A percentile compares a stretch with the other conserved stretches of the same genome.
Conservation (phyloP, 2,888 invertebrate genomes). For the Drosophila mayaguana region DNA sequence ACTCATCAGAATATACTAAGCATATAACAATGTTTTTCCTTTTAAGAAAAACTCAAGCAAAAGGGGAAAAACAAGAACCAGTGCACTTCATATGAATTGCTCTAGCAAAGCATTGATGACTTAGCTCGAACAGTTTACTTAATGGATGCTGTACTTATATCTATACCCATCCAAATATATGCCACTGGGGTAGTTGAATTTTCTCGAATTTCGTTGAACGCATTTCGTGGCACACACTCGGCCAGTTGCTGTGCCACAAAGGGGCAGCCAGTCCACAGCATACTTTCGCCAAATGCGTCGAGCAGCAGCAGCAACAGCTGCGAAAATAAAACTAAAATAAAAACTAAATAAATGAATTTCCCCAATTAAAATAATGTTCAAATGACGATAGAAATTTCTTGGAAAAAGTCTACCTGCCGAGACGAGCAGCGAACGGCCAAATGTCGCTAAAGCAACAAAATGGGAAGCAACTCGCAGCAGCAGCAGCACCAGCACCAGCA, state of each 20-base stretch:
- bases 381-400: conserved; percentile 70
- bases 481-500: background rate
- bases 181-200: conserved; percentile 1
- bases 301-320: conserved; percentile 9
- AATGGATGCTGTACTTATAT: too few species aligned
- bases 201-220: conserved; percentile 1
- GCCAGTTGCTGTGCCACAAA: conserved; percentile 23
- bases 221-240: conserved; percentile 15
- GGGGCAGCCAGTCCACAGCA: conserved; percentile 24
- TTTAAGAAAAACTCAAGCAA: too few species aligned
- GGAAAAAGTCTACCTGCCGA: conserved; percentile 58
- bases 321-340: conserved; percentile 10
- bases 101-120: background rate
- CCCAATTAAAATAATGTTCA: conserved; percentile 69
- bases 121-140: background rate
- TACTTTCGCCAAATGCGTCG: conserved; percentile 62
- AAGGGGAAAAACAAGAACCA: too few species aligned
- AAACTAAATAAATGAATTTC: conserved; percentile 53
- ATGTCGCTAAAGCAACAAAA: conserved; percentile 42
- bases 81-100: too few species aligned
- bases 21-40: too few species aligned
- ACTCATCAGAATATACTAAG: too few species aligned
- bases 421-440: conserved; percentile 39
- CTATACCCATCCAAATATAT: background rate
- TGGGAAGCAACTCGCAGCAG: conserved; percentile 10